Evolutionary conservation across 1,140 invertebrate species (phyloP).

Genomic region (Agrypnia vestita): DNA sequence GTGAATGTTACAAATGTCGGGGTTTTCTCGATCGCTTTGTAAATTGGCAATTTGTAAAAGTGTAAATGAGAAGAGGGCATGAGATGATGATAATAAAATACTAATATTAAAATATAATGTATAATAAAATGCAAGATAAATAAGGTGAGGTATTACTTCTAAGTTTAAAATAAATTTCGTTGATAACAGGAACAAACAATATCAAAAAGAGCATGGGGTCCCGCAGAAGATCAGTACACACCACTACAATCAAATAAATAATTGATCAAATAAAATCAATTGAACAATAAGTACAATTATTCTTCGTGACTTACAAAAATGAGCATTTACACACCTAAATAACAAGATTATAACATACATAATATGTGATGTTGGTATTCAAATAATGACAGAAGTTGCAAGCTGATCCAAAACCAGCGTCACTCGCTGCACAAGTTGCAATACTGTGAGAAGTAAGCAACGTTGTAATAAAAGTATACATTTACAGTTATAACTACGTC

Average conservation of each 20-base stretch:
- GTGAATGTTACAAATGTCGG: no score
- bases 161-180: slow-evolving; percentile 41
- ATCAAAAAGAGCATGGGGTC: slow-evolving; percentile 25
- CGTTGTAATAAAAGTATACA: no score
- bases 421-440: no score
- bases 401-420: background rate
- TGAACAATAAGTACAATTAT: slow-evolving; percentile 14
- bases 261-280: slow-evolving; percentile 29
- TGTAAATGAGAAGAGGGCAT: background rate
- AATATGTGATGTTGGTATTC: slow-evolving; percentile 8
- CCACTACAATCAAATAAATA: slow-evolving; percentile 35
- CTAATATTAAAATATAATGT: slow-evolving; percentile 5
- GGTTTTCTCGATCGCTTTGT: background rate
- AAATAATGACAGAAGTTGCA: background rate
- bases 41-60: background rate
- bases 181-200: slow-evolving; percentile 49
- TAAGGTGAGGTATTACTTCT: slow-evolving; percentile 40
- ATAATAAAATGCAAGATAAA: slow-evolving; percentile 45
- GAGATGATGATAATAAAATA: slow-evolving; percentile 5
- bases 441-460: no score
- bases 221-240: background rate
- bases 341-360: background rate
- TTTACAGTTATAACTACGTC: no score
- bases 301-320: slow-evolving; percentile 31
- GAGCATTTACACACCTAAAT: slow-evolving; percentile 39